Conservation (phyloP, 2,113 vertebrate species). For the Numenius arquata region DNA sequence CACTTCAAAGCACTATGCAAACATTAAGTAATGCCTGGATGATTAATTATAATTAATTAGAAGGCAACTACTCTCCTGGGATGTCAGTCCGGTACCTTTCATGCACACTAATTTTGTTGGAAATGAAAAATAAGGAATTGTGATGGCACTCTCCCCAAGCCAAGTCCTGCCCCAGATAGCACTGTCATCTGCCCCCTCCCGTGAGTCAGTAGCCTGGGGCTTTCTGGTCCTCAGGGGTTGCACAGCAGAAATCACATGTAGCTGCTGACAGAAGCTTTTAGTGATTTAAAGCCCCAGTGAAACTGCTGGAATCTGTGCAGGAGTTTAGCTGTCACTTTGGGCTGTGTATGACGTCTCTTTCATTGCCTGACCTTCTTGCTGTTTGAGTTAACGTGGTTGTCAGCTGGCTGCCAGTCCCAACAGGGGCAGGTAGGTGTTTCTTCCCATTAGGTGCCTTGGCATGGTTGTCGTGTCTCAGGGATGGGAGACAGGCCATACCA, state of each 20-base stretch:
- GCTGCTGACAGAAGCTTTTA: slow-evolving; percentile 50
- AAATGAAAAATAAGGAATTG: slow-evolving; percentile 42
- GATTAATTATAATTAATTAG: slow-evolving; percentile 63
- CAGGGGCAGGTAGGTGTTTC: neutral
- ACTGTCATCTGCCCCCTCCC: slow-evolving; percentile 49
- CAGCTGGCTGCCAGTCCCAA: neutral
- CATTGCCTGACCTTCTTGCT: neutral
- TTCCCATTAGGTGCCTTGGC: neutral
- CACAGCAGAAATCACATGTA: slow-evolving; percentile 36
- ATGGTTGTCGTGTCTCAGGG: neutral
- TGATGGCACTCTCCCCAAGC: slow-evolving; percentile 37
- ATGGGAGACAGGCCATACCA: neutral
- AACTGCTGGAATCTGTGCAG: slow-evolving; percentile 19
- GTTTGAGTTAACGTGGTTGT: neutral
- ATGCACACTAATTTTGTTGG: neutral
- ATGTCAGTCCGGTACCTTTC: slow-evolving; percentile 30
- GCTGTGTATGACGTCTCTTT: slow-evolving; percentile 2
- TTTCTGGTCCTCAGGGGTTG: neutral
- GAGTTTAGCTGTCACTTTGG: slow-evolving; percentile 41
- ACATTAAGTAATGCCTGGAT: slow-evolving; percentile 61
- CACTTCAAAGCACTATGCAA: slow-evolving; percentile 40
- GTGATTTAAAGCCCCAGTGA: slow-evolving; percentile 42
- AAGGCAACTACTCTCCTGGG: slow-evolving; percentile 22
- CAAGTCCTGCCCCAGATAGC: slow-evolving; percentile 55
- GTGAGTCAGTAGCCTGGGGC: slow-evolving; percentile 55